Evolutionary conservation across 2,113 vertebrate species (phyloP).

Genomic region (Desmodus rotundus): DNA sequence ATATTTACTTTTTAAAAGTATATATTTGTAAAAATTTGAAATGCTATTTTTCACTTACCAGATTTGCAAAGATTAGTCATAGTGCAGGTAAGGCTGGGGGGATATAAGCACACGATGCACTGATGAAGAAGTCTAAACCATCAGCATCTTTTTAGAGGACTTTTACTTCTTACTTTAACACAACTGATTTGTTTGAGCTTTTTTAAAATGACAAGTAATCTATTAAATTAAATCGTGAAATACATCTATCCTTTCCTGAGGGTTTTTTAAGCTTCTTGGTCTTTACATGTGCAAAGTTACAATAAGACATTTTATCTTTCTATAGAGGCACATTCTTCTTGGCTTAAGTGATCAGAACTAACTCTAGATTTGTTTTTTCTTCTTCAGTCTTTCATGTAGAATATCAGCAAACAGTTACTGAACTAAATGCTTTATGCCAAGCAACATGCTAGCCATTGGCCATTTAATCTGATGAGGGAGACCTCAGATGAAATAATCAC

Average conservation of each 20-base stretch:
- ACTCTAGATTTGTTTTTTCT: not conserved
- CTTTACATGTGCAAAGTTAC: not conserved
- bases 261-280: not conserved
- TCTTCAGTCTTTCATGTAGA: not conserved
- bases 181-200: not conserved
- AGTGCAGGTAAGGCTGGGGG: not conserved
- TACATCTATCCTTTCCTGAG: not conserved
- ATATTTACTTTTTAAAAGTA: not conserved
- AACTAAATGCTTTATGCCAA: not conserved
- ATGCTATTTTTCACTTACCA: not conserved
- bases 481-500: not conserved
- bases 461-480: not conserved
- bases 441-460: not conserved
- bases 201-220: not conserved
- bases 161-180: not conserved
- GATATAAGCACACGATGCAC: not conserved
- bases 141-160: not conserved
- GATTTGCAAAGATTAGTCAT: not conserved
- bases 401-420: not conserved
- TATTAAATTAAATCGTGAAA: not conserved
- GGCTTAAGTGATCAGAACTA: not conserved
- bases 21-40: too few relatives aligned
- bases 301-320: not conserved
- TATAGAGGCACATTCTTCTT: not conserved
- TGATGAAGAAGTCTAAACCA: not conserved